A percentile compares a stretch with the other conserved stretches of the same genome.
phyloP scores from a whole-genome alignment of 2,888 invertebrate genomes.

The Hirtodrosophila histrioides region DNA sequence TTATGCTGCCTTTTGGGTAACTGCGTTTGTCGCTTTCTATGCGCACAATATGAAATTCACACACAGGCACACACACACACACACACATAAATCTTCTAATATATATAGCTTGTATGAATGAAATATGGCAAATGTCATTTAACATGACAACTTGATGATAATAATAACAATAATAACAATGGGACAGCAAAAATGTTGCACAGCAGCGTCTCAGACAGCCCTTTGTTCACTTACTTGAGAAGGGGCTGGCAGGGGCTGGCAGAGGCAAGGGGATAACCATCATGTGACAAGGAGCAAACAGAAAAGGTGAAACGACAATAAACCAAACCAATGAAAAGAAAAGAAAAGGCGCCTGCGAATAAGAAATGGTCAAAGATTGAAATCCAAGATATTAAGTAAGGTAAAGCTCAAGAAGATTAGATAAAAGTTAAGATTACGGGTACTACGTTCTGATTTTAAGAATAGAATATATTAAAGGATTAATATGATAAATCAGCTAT shows the following conservation, averaged over 20 bases:
- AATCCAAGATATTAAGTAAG: constrained; percentile 8
- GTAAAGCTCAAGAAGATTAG: constrained; percentile 14
- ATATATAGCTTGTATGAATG: constrained; percentile 60
- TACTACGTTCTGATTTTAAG: background rate
- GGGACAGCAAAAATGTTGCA: constrained; percentile 29
- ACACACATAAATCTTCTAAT: constrained; percentile 38
- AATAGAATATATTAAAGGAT: too few relatives aligned
- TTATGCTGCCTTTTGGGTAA: constrained; percentile 37
- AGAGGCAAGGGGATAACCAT: background rate
- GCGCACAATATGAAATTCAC: constrained; percentile 4
- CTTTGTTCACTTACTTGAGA: constrained; percentile 25
- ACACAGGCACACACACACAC: background rate
- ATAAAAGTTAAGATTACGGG: background rate
- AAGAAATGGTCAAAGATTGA: constrained; percentile 33
- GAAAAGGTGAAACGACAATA: constrained; percentile 57
- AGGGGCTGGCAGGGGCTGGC: background rate
- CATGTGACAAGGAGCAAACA: constrained; percentile 33
- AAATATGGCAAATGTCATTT: constrained; percentile 82
- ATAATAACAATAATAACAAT: constrained; percentile 71
- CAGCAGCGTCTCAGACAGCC: constrained; percentile 24
- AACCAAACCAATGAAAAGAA: constrained; percentile 17
- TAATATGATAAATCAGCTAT: too few relatives aligned
- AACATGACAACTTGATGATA: constrained; percentile 81
- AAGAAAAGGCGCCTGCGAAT: constrained; percentile 13
- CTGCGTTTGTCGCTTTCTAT: constrained; percentile 42